phyloP scores from a whole-genome alignment of 1,140 invertebrate species.

The Caenorhabditis inopinata region DNA sequence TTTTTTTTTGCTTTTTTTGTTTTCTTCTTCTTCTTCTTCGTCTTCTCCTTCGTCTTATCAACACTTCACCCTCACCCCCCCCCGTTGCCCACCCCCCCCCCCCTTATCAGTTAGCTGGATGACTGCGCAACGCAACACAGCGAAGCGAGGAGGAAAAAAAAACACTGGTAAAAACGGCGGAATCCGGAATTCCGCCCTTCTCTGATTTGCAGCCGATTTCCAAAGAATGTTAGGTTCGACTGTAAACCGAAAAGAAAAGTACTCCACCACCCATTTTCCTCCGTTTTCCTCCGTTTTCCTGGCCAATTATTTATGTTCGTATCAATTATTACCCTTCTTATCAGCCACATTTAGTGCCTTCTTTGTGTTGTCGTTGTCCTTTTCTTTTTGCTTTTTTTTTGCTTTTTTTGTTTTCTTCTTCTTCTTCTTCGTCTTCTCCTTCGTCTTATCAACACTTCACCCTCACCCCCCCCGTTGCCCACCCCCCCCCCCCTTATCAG shows the following conservation, averaged over 20 bases:
- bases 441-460: no score
- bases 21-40: neutral
- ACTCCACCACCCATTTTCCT: no score
- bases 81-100: neutral
- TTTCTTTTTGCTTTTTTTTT: neutral
- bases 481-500: neutral
- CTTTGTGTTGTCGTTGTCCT: neutral
- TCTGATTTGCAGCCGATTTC: no score
- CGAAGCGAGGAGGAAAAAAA: neutral
- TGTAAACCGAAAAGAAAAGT: no score
- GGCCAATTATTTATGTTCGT: conserved; percentile 6
- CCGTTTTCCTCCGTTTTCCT: neutral
- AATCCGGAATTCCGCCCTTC: no score
- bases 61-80: no score
- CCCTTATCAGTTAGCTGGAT: conserved; percentile 18
- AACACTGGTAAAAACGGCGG: neutral
- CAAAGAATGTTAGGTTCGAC: no score
- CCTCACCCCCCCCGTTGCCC: neutral
- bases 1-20: neutral
- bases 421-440: neutral
- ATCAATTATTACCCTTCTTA: neutral
- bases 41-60: no score
- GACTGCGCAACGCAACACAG: neutral
- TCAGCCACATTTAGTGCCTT: neutral
- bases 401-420: conserved; percentile 14